A percentile compares a stretch with the other conserved stretches of the same genome.
Conservation (phyloP, 2,888 invertebrate species). For the Pinctada fucata region DNA sequence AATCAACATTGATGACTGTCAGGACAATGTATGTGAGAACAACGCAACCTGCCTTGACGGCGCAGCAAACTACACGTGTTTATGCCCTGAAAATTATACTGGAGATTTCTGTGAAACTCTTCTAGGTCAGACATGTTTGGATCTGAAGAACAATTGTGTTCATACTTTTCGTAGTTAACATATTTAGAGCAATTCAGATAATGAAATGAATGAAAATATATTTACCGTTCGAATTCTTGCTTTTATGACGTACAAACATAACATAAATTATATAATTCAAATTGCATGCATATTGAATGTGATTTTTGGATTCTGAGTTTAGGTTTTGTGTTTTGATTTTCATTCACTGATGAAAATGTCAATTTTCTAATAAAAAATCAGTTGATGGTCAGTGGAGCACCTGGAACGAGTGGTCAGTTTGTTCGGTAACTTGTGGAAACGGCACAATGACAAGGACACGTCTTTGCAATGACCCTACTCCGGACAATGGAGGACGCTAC, state of each 20-base stretch:
- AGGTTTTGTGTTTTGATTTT: background rate
- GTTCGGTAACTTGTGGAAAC: conserved; percentile 36
- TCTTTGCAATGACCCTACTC: conserved; percentile 33
- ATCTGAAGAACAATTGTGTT: too few relatives aligned
- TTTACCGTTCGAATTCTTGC: too few relatives aligned
- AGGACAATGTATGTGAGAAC: conserved; percentile 30
- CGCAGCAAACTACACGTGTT: conserved; percentile 26
- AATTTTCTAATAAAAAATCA: conserved; percentile 1
- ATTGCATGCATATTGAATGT: too few relatives aligned
- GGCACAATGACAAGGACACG: conserved; percentile 30
- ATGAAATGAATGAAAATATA: too few relatives aligned
- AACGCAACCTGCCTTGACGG: conserved; percentile 33
- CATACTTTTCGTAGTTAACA: too few relatives aligned
- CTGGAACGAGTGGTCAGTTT: conserved; percentile 37
- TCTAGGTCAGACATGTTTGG: too few relatives aligned
- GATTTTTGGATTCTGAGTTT: too few relatives aligned
- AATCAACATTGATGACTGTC: conserved; percentile 40
- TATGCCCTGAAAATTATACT: conserved; percentile 25
- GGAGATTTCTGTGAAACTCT: conserved; percentile 33
- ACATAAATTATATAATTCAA: too few relatives aligned
- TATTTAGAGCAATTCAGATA: too few relatives aligned
- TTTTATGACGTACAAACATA: too few relatives aligned
- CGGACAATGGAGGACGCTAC: conserved; percentile 37
- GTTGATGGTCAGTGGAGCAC: conserved; percentile 36
- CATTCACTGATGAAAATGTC: background rate